These are phyloP conservation scores for Drosophila mayri DNA, from an alignment of 1,140 invertebrate genomes.

Conservation along the genomic window DNA sequence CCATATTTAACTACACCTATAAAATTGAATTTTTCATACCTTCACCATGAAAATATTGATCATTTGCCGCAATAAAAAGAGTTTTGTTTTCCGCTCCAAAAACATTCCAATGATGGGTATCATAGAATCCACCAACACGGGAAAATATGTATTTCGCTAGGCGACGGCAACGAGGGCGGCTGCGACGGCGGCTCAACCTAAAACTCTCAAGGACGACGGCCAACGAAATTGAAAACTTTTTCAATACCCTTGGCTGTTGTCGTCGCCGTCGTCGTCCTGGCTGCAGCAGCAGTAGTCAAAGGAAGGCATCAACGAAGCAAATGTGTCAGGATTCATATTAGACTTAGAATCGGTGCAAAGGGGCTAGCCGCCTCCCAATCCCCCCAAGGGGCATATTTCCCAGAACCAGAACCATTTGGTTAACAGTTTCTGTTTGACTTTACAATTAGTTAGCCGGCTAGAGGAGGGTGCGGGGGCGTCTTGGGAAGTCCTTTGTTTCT, in stretches of 20 bases:
- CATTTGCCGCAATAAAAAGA: too few species aligned
- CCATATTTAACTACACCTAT: too few species aligned
- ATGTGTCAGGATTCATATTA: conserved; percentile 60
- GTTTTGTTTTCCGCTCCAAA: too few species aligned
- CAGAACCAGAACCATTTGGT: conserved; percentile 26
- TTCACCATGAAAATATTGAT: background rate
- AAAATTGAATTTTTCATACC: too few species aligned
- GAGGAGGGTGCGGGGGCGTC: background rate
- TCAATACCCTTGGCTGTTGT: conserved; percentile 49
- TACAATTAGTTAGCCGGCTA: conserved; percentile 42
- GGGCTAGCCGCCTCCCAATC: background rate
- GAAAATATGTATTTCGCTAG: conserved; percentile 27
- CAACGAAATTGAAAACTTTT: conserved; percentile 56
- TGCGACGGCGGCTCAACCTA: conserved; percentile 13
- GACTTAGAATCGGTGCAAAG: conserved; percentile 39
- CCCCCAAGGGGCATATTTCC: background rate
- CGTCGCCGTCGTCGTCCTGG: conserved; percentile 23
- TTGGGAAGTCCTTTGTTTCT: conserved; percentile 30
- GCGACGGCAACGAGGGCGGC: background rate
- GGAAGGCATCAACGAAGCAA: conserved; percentile 31
- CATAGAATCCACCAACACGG: conserved; percentile 2
- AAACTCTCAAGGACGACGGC: conserved; percentile 23
- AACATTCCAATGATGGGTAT: conserved; percentile 2
- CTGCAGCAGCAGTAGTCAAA: conserved; percentile 25
- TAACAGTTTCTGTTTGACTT: conserved; percentile 50